Base-by-base conservation (phyloP, 2,113 vertebrate genomes). In the Chloropsis cyanopogon region DNA sequence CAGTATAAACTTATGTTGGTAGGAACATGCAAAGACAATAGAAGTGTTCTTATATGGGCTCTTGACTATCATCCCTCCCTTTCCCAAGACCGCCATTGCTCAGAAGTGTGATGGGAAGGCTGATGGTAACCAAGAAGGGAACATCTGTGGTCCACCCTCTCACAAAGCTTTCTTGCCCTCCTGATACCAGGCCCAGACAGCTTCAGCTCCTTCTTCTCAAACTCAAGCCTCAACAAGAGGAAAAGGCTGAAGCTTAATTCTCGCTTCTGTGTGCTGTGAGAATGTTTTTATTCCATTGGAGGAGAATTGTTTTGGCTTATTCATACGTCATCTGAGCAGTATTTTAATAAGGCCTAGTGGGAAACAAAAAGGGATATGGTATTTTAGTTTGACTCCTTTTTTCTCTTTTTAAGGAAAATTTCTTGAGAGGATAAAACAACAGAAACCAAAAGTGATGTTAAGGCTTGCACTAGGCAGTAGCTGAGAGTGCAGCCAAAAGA, bases 371-470 rank as follows among this genome's bases (percentile, higher is more conserved):
- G 59, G 49, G 78, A 65, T 44, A 89, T 54, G 61, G 39, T 60
- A 85, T 87, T 95, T 85, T 80, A 57, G n/a, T 71, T 82, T 54
- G 69, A 61, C 20, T 92, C 33, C 33, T 70, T 92, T 92, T 85
- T 92, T 88, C 53, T 90, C 83, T 90, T 89, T 94, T 94, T 88
- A 96, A 93, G 93, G 90, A 88, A 90, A 70, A 90, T 66, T 88
- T 88, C 41, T 94, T 71, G 59, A 89, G 88, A 88, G 44, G 52
- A 60, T 88, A 49, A 86, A 94, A 19, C 61, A 87, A 65, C 83
- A 82, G 64, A 92, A 92, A 86, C 82, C 65, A 63, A 50, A 61
- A 88, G 88, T 76, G 65, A 79, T 70, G 57, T 50, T 82, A 50
- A 80, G 31, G 70, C 76, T 96, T 86, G 56, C 59, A 52, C n/a